Base-by-base conservation (phyloP, 2,888 invertebrate species). In the Allygus modestus region DNA sequence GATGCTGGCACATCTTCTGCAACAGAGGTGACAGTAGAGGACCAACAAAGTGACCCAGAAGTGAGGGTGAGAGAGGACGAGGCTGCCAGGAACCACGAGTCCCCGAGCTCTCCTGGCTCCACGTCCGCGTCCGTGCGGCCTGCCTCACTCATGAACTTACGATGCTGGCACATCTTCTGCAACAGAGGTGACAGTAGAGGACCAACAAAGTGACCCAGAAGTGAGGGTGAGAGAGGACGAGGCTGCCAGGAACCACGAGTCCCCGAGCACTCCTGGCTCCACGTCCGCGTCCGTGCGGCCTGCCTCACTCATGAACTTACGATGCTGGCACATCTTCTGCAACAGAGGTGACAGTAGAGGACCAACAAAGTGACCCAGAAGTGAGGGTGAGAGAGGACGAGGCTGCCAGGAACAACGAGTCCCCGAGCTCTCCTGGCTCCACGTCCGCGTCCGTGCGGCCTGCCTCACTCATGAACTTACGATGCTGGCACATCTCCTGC, bases 271-370 rank as follows among this genome's bases (percentile, higher is more conserved):
- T 71, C 93, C 93, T 37, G 92, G 90, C 89, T 93, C 93, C 23
- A 93, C 92, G 81, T 92, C n/a, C n/a, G n/a, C n/a, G n/a, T n/a
- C 91, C 86, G 91, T 89, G 54, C 89, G 88, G 26, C 85, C 86
- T 86, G 85, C 87, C 88, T 88, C 90, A 89, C 51, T 90, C 89
- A 90, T 89, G 89, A 93, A 94, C n/a, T n/a, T n/a, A n/a, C n/a
- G 94, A 84, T 93, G 91, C 88, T 93, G 92, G 89, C 94, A 94
- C 90, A 94, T 92, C 91, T 95, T 94, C 94, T 94, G 91, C 26
- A 89, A 89, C 84, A 51, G 87, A n/a, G 95, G 91, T 89, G 95
- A 93, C 84, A 93, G 91, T 71, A 95, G 95, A 73, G 37, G 4
- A 37, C 37, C 37, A 37, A 7, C 37, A 37, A n/a, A 7, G 37